A percentile compares a stretch with the other conserved stretches of the same genome.
These are phyloP conservation scores for Lota lota DNA, from an alignment of 2,113 vertebrate genomes.

Conservation along the genomic window DNA sequence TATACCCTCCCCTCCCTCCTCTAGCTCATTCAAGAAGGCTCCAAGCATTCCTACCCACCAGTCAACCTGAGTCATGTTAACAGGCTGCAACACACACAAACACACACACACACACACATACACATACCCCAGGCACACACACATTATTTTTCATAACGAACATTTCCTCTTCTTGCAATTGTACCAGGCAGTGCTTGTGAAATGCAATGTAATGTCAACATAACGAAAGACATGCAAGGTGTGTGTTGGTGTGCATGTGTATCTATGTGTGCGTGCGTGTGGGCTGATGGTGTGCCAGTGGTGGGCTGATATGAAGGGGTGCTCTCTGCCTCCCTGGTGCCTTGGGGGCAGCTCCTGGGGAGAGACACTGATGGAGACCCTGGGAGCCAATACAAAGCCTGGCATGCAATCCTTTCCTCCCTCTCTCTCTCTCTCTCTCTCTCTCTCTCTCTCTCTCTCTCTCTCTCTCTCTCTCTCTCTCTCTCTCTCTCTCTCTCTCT, in stretches of 20 bases:
- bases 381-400: conserved; percentile 22
- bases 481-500: no score
- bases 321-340: conserved; percentile 62
- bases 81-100: conserved; percentile 10
- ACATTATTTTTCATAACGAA: not conserved
- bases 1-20: conserved; percentile 36
- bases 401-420: conserved; percentile 16
- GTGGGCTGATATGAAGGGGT: conserved; percentile 64
- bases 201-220: not conserved
- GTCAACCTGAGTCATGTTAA: conserved; percentile 43
- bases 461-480: no score
- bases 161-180: not conserved
- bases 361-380: conserved; percentile 64
- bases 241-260: conserved; percentile 18
- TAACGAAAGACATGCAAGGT: not conserved
- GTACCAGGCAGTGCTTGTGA: not conserved
- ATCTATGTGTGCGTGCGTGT: conserved; percentile 14
- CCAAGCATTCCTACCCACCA: conserved; percentile 50
- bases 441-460: no score
- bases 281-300: conserved; percentile 63
- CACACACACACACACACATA: conserved; percentile 14
- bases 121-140: conserved; percentile 22
- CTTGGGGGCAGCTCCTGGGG: conserved; percentile 63
- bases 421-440: conserved; percentile 12
- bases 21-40: conserved; percentile 64